Evolutionary conservation across 2,888 invertebrate species (phyloP).

Genomic region (Rhagonycha lutea): DNA sequence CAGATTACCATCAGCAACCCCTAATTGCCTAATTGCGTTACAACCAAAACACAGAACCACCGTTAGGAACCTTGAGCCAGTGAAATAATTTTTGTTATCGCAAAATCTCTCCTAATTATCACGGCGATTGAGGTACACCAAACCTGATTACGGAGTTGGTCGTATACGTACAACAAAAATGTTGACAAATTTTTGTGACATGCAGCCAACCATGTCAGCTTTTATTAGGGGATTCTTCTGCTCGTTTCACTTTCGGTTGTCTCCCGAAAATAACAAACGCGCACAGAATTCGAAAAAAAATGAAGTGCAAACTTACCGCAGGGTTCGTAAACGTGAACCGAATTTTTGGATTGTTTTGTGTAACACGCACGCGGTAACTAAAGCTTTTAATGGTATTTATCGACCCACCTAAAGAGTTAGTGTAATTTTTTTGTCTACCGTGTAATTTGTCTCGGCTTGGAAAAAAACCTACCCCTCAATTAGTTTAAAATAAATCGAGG

Average conservation of each 20-base stretch:
- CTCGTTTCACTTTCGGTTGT: background rate
- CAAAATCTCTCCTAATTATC: background rate
- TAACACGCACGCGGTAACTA: background rate
- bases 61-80: background rate
- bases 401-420: background rate
- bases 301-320: background rate
- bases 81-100: background rate
- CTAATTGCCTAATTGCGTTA: background rate
- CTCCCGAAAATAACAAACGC: background rate
- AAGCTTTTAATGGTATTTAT: background rate
- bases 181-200: background rate
- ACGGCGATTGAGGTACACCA: background rate
- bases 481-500: background rate
- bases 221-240: background rate
- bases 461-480: background rate
- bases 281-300: background rate
- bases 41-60: background rate
- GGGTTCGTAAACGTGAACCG: background rate
- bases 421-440: background rate
- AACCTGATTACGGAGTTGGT: background rate
- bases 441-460: background rate
- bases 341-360: background rate
- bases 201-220: background rate
- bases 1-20: background rate
- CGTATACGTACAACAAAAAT: background rate